These are phyloP conservation scores for Syrista parreyssii DNA, from an alignment of 2,888 invertebrate genomes.

Conservation along the genomic window DNA sequence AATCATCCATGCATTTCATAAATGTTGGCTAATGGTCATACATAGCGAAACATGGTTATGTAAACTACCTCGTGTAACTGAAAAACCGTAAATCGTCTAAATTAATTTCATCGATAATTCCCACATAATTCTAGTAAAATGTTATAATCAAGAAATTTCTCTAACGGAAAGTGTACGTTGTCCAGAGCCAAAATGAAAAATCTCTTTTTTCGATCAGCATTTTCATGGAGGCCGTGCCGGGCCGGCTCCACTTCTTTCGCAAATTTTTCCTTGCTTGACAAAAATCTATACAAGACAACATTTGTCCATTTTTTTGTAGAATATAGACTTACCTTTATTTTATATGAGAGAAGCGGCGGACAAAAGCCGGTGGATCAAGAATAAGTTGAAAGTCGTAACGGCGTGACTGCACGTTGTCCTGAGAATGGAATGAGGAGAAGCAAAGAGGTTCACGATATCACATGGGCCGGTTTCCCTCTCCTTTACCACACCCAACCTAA, in stretches of 20 bases:
- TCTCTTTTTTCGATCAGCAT: not conserved
- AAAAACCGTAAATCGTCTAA: not conserved
- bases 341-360: slow-evolving; percentile 14
- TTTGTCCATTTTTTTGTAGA: not conserved
- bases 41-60: slow-evolving; percentile 44
- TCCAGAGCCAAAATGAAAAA: not conserved
- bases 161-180: not conserved
- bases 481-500: slow-evolving; percentile 19
- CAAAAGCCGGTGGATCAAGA: slow-evolving; percentile 25
- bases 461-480: slow-evolving; percentile 32
- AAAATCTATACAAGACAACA: not conserved
- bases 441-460: slow-evolving; percentile 37
- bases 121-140: not conserved
- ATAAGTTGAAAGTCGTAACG: slow-evolving; percentile 43
- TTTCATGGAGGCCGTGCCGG: not conserved
- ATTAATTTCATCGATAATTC: not conserved
- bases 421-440: slow-evolving; percentile 32
- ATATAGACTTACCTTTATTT: slow-evolving; percentile 38
- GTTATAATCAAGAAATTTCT: not conserved
- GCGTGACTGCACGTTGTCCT: slow-evolving; percentile 48
- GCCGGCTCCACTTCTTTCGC: not conserved
- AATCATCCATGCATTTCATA: not conserved
- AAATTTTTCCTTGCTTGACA: not conserved
- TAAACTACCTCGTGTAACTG: slow-evolving; percentile 53
- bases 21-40: not conserved